phyloP scores from a whole-genome alignment of 2,113 vertebrate species.

The Leucosticte australis region DNA sequence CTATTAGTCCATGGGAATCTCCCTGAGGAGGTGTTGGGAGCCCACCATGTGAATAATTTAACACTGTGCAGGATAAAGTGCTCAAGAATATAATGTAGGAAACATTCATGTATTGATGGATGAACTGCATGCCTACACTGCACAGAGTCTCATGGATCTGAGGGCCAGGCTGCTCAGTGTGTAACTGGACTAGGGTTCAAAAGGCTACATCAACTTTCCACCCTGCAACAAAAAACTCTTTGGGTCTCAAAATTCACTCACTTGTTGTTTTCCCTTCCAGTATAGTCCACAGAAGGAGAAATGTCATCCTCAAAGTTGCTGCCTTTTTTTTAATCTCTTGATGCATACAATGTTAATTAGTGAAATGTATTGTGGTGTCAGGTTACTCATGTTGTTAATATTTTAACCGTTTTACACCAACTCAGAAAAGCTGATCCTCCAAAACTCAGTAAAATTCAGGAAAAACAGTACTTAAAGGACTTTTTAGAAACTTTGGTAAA shows the following conservation, averaged over 20 bases:
- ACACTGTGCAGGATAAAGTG: neutral
- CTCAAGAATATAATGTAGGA: neutral
- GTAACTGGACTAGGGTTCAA: neutral
- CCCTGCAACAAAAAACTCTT: neutral
- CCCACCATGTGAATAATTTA: constrained; percentile 39
- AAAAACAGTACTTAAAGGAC: neutral
- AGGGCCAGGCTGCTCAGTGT: neutral
- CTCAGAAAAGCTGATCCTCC: neutral
- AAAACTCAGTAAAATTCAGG: neutral
- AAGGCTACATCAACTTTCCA: neutral
- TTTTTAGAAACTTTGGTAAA: neutral
- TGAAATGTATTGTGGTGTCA: neutral
- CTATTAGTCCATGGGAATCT: neutral
- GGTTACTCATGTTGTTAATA: neutral
- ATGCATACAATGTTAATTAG: neutral
- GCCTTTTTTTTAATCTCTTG: neutral
- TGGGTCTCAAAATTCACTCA: neutral
- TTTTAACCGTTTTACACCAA: neutral
- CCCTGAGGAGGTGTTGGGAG: neutral
- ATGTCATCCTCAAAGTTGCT: neutral
- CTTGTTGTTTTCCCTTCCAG: neutral
- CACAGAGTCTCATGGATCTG: neutral
- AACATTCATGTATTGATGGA: neutral
- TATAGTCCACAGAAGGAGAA: neutral
- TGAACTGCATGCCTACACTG: neutral